phyloP scores from a whole-genome alignment of 2,113 vertebrate species.

The Benitochromis conjunctus region DNA sequence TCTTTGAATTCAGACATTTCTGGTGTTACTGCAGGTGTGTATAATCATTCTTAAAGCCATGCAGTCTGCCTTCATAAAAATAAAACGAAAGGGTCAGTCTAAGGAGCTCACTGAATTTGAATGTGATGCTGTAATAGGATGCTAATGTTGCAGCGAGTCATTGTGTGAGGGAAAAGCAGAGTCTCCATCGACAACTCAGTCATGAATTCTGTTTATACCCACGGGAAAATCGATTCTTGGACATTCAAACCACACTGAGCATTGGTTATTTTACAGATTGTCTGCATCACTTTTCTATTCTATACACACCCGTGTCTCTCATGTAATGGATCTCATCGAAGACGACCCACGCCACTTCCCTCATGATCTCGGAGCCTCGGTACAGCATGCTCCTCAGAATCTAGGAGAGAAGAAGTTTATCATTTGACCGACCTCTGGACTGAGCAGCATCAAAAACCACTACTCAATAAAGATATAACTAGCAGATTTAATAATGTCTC shows the following conservation, averaged over 20 bases:
- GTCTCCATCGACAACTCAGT: background rate
- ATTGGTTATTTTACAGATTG: background rate
- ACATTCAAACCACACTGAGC: background rate
- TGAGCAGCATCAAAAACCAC: background rate
- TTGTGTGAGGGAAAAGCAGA: background rate
- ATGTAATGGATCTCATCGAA: slow-evolving; percentile 99
- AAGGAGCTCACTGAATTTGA: background rate
- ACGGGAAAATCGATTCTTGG: background rate
- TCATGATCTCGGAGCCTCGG: slow-evolving; percentile 97
- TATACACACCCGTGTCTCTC: slow-evolving; percentile 87
- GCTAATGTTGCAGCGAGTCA: background rate
- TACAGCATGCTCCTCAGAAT: slow-evolving; percentile 99
- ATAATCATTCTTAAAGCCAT: background rate
- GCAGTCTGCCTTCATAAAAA: background rate
- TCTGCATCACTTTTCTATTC: background rate
- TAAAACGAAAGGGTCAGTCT: background rate
- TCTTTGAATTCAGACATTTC: background rate
- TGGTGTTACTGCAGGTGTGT: background rate
- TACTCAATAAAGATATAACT: background rate
- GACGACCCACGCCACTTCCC: slow-evolving; percentile 96
- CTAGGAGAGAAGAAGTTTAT: slow-evolving; percentile 52
- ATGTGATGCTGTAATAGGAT: background rate
- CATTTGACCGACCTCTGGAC: background rate
- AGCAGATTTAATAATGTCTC: background rate
- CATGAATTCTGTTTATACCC: background rate